Base-by-base conservation (phyloP, 1,140 invertebrate species). In the Macrotrachela quadricornifera region DNA sequence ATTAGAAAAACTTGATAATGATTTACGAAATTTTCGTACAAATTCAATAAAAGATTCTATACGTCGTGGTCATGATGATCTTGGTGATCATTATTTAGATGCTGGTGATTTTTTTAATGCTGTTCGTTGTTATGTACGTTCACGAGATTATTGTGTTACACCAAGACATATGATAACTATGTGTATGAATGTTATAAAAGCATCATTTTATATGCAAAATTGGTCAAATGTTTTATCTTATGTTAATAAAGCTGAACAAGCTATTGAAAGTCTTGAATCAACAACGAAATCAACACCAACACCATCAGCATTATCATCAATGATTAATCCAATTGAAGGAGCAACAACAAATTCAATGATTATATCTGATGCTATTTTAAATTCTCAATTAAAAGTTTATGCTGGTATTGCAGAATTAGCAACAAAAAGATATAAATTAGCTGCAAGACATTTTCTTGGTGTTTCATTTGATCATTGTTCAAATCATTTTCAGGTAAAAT, bases 21-120 rank as follows among this genome's bases (percentile, higher is more conserved):
- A 97, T 74, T 73, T 97, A 51, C 97, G 96, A 72, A 96, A 95
- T 70, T 96, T 95, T 66, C 95, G 95, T 75, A 87, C 87, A 58
- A 96, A 95, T 73, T 94, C 88, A 10, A 95, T 95, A 51, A 92
- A 74, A 59, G 74, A 75, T 61, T 74, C 71, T 50, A 74, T 75
- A 51, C 62, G 91, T 61, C 76, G 91, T 62, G 90, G 91, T 13
- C 85, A 94, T 70, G 88, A 97, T 70, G 91, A 97, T 68, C 72
- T 99, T 17, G 92, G 90, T n/a, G 87, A 96, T 65, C 90, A 96
- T 67, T 94, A 96, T 68, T 73, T 97, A 14, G 87, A 91, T 61
- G 92, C 85, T 69, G 92, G 91, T 16, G 91, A 97, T 71, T 71
- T 96, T 1, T 82, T 80, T 38, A 95, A 95, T 75, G 92, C 92